These are phyloP conservation scores for Acridotheres tristis DNA, from an alignment of 2,797 vertebrate genomes.

Conservation along the genomic window DNA sequence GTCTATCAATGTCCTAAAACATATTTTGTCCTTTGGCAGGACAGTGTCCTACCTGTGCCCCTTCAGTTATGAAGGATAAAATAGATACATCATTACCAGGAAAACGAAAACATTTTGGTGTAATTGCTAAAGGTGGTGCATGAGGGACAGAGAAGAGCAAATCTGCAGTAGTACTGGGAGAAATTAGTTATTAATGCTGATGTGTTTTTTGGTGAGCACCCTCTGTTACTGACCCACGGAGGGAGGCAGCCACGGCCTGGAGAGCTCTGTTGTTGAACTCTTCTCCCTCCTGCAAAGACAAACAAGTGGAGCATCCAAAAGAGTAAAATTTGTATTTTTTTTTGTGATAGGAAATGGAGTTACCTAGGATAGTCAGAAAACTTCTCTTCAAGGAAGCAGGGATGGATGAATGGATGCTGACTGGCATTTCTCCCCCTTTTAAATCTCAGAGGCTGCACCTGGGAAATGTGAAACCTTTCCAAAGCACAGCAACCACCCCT, in stretches of 20 bases:
- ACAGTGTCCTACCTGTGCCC: neutral
- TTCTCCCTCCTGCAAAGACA: neutral
- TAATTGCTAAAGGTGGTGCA: slow-evolving; percentile 50
- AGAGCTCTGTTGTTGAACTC: neutral
- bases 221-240: neutral
- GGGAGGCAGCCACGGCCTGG: neutral
- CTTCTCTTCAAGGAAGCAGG: neutral
- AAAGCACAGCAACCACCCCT: neutral
- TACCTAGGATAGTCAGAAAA: neutral
- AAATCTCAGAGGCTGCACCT: neutral
- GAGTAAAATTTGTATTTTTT: neutral
- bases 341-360: neutral
- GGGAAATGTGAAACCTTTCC: neutral
- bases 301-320: neutral
- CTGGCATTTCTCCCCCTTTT: neutral
- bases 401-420: neutral
- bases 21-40: neutral
- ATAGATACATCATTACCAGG: slow-evolving; percentile 41
- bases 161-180: slow-evolving; percentile 19
- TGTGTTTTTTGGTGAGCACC: neutral
- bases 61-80: slow-evolving; percentile 51
- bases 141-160: slow-evolving; percentile 54
- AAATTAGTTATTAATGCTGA: slow-evolving; percentile 27
- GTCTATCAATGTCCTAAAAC: neutral
- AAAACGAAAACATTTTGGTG: slow-evolving; percentile 38